A percentile compares a stretch with the other conserved stretches of the same genome.
phyloP scores from a whole-genome alignment of 2,888 invertebrate genomes.

The Neocrepidodera transversa region DNA sequence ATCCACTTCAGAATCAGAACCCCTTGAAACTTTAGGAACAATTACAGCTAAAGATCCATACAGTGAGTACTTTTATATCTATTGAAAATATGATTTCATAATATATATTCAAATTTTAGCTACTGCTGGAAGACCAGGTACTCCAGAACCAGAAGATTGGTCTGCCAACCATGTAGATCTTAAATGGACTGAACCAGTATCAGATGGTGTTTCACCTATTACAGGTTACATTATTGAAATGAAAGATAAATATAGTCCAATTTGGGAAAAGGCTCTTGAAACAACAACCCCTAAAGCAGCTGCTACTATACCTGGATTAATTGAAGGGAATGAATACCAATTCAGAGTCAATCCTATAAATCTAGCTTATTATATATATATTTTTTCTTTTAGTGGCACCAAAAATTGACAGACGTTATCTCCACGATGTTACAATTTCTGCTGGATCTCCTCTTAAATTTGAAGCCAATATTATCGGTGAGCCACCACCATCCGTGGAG shows the following conservation, averaged over 20 bases:
- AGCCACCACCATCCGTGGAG: conserved; percentile 92
- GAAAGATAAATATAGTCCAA: conserved; percentile 89
- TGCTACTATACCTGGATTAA: conserved; percentile 86
- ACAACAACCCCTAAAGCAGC: conserved; percentile 75
- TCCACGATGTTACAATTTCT: conserved; percentile 89
- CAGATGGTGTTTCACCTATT: conserved; percentile 94
- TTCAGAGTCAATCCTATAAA: conserved; percentile 96
- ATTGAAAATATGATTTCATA: not conserved
- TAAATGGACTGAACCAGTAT: conserved; percentile 86
- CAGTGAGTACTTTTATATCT: conserved; percentile 73
- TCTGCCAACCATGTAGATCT: conserved; percentile 91
- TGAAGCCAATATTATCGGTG: conserved; percentile 92
- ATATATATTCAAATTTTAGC: conserved; percentile 63
- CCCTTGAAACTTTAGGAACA: conserved; percentile 90
- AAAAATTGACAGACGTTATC: conserved; percentile 91
- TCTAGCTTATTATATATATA: conserved; percentile 34
- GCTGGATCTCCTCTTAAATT: conserved; percentile 92
- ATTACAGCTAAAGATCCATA: conserved; percentile 95
- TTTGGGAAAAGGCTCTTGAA: conserved; percentile 93
- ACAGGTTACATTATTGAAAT: conserved; percentile 92
- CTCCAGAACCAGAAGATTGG: conserved; percentile 92
- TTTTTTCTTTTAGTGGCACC: conserved; percentile 77
- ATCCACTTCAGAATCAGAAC: conserved; percentile 90
- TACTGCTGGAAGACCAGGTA: conserved; percentile 84
- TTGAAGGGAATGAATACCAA: conserved; percentile 96